phyloP scores from a whole-genome alignment of 2,888 invertebrate species.

The Tenthredo distinguenda region DNA sequence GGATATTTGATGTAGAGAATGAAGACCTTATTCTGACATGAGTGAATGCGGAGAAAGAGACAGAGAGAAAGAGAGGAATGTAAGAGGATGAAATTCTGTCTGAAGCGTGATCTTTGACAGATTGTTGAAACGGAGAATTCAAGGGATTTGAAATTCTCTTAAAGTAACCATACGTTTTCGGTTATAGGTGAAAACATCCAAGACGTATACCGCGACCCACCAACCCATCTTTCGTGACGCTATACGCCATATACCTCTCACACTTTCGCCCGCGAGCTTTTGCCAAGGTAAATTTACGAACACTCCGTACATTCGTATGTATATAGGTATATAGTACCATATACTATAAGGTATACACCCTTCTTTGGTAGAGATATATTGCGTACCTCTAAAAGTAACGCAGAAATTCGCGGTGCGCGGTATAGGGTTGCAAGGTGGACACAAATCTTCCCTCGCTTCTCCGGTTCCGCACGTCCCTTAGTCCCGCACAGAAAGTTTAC shows the following conservation, averaged over 20 bases:
- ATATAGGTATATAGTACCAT: background rate
- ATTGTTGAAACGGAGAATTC: background rate
- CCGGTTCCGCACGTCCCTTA: constrained; percentile 4
- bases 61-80: background rate
- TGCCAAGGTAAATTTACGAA: constrained; percentile 24
- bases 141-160: constrained; percentile 6
- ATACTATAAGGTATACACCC: constrained; percentile 6
- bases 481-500: constrained; percentile 21
- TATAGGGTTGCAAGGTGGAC: constrained; percentile 32
- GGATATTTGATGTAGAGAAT: background rate
- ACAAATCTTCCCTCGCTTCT: constrained; percentile 34
- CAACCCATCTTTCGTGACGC: background rate
- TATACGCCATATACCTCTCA: background rate
- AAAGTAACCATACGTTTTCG: background rate
- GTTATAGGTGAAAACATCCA: constrained; percentile 28
- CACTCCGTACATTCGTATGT: background rate
- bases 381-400: constrained; percentile 18
- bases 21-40: background rate
- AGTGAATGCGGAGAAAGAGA: no score
- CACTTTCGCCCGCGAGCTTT: constrained; percentile 14
- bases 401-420: constrained; percentile 4
- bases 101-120: constrained; percentile 2
- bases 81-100: background rate
- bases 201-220: background rate
- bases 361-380: constrained; percentile 20